A percentile compares a stretch with the other conserved stretches of the same genome.
Conservation (phyloP, 2,113 vertebrate species). For the Melospiza georgiana region DNA sequence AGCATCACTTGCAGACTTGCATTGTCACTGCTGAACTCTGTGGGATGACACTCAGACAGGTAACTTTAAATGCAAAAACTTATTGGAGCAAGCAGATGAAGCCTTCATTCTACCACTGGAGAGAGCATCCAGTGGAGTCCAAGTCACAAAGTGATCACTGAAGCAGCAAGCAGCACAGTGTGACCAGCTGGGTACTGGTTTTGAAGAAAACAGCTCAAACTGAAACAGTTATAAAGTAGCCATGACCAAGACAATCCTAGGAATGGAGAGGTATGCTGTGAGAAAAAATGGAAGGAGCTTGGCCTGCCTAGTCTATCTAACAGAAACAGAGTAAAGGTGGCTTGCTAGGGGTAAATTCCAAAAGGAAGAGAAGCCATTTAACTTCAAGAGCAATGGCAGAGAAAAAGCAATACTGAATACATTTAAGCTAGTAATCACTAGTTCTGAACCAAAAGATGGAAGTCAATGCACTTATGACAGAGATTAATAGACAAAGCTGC, state of each 20-base stretch:
- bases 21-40: not conserved
- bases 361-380: not conserved
- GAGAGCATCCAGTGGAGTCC: not conserved
- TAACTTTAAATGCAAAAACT: not conserved
- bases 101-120: not conserved
- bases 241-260: not conserved
- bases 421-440: not conserved
- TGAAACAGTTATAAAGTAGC: not conserved
- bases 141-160: not conserved
- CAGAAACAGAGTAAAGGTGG: not conserved
- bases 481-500: not conserved
- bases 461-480: not conserved
- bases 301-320: not conserved
- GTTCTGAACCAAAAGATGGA: not conserved
- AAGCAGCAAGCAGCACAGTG: not conserved
- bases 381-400: not conserved
- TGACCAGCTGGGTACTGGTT: not conserved
- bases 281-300: not conserved
- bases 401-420: not conserved
- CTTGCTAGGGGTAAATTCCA: not conserved
- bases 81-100: not conserved
- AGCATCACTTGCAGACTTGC: not conserved
- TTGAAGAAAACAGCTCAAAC: not conserved
- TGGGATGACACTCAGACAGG: accelerated
- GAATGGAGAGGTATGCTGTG: not conserved